Conservation (phyloP, 2,113 vertebrate genomes). For the Proteles cristata region DNA sequence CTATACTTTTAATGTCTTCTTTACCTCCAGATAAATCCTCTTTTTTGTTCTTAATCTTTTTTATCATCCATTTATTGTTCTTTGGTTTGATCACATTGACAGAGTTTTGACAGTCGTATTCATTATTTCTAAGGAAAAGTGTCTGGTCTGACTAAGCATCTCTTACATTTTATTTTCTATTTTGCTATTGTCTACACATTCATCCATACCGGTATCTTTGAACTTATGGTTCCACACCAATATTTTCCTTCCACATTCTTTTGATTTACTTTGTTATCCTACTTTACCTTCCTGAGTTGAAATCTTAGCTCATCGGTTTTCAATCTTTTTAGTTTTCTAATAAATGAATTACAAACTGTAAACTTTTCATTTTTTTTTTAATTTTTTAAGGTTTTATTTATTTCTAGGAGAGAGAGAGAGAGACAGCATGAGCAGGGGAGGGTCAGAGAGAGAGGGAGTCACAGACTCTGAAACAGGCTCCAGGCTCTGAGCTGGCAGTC, state of each 20-base stretch:
- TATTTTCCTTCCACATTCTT: not conserved
- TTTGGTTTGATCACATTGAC: not conserved
- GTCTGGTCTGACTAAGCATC: not conserved
- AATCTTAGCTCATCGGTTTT: not conserved
- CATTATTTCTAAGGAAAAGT: not conserved
- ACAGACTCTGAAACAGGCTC: no score
- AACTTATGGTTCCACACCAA: not conserved
- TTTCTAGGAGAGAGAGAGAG: no score
- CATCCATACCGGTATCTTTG: not conserved
- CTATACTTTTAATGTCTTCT: not conserved
- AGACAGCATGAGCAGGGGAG: no score
- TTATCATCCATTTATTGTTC: not conserved
- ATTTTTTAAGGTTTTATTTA: no score
- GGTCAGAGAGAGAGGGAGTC: no score
- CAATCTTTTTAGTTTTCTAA: constrained; percentile 22
- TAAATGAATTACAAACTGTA: not conserved
- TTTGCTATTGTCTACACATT: not conserved
- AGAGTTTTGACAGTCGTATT: not conserved
- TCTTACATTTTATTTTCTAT: not conserved
- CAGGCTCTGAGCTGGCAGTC: no score
- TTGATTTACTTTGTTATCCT: not conserved
- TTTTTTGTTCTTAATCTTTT: constrained; percentile 9
- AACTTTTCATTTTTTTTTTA: no score
- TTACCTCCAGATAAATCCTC: not conserved
- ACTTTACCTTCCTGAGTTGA: not conserved